Evolutionary conservation across 2,797 vertebrate genomes (phyloP), one percentile per base, ranked within the genome.

Genomic region (Astyanax mexicanus): DNA sequence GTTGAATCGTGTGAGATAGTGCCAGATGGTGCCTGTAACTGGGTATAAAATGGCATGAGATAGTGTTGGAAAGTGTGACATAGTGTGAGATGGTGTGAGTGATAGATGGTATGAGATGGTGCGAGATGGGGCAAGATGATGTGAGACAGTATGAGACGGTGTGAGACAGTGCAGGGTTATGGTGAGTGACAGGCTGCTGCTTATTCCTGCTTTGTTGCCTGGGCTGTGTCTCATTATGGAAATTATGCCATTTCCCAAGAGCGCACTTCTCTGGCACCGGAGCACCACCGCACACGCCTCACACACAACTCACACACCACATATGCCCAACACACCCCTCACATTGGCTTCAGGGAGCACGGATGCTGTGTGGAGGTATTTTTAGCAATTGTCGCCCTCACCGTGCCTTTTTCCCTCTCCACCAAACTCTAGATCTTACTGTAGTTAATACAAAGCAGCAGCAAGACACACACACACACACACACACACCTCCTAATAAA

Each of bases 141-240:
- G n/a, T n/a, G n/a, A n/a, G n/a, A n/a, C n/a, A 54, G 17, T 77
- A 15, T n/a, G n/a, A n/a, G n/a, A 27, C 44, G 49, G n/a, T 32
- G 40, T 69, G 69, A 70, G 29, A n/a, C 21, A 57, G 45, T 25
- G 23, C 25, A n/a, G 60, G 64, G 42, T 44, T 15, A 1, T 29
- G 69, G 62, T 37, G 1, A 79, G 69, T 64, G 38, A 65, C 75
- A 65, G 44, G 77, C 77, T 85, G 69, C 55, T 65, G 83, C 83
- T 75, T 85, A 87, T 78, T 79, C 81, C 82, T 84, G 83, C 77
- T 86, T 89, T 86, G 84, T 85, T 87, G 87, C 87, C 79, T 86
- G 89, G 87, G 83, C 84, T 88, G 87, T 86, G 72, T 85, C 87
- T 92, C 83, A 89, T 92, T 92, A 92, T 91, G 90, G 81, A 91